A percentile compares a stretch with the other conserved stretches of the same genome.
Evolutionary conservation across 2,113 vertebrate genomes (phyloP).

Genomic region (Dipodomys merriami): DNA sequence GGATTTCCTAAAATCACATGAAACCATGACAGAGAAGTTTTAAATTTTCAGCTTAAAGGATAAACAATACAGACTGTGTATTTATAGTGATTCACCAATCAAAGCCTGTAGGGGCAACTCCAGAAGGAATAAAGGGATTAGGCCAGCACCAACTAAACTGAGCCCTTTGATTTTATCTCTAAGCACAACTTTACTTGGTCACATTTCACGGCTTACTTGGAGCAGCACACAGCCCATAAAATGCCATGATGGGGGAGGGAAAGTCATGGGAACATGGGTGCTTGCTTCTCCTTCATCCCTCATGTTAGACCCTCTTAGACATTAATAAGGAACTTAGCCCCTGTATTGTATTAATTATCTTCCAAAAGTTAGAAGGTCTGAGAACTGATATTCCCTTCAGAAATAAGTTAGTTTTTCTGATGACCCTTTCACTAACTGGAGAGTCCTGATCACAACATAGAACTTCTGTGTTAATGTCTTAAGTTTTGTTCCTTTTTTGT

Average conservation of each 20-base stretch:
- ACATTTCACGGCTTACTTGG: neutral
- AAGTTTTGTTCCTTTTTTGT: neutral
- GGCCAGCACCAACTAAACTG: neutral
- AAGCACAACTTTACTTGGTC: neutral
- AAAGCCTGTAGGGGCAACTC: neutral
- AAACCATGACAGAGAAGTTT: neutral
- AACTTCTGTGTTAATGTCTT: neutral
- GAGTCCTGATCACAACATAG: neutral
- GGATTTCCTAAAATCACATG: conserved; percentile 32
- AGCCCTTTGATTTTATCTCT: neutral
- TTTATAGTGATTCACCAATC: neutral
- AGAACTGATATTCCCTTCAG: neutral
- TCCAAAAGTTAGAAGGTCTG: neutral
- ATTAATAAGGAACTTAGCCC: neutral
- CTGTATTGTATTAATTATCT: neutral
- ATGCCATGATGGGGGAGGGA: neutral
- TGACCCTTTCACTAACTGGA: neutral
- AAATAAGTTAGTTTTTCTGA: neutral
- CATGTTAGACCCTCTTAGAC: neutral
- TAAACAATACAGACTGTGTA: neutral
- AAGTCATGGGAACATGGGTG: neutral
- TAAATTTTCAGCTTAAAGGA: neutral
- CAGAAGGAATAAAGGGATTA: neutral
- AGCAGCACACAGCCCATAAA: neutral
- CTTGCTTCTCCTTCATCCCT: neutral